Conservation (phyloP, 2,888 invertebrate species). For the Anticlea derivata region DNA sequence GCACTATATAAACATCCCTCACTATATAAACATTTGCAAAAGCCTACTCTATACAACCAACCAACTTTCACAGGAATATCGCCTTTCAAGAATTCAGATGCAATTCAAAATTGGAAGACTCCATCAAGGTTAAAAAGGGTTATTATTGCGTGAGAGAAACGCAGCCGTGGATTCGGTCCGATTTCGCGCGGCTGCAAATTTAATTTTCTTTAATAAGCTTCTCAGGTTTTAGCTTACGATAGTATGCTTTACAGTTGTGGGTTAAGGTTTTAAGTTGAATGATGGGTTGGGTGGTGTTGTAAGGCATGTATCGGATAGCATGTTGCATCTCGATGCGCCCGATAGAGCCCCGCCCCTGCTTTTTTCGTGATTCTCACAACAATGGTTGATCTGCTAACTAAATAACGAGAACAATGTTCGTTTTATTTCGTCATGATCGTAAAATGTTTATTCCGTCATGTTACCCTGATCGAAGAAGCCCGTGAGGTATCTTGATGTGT, state of each 20-base stretch:
- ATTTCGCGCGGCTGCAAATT: conserved; percentile 79
- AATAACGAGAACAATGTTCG: conserved; percentile 74
- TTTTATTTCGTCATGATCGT: conserved; percentile 53
- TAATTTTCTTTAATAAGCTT: conserved; percentile 83
- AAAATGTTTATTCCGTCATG: conserved; percentile 48
- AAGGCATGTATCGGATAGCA: conserved; percentile 79
- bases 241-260: conserved; percentile 41
- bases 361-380: conserved; percentile 82
- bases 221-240: conserved; percentile 38
- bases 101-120: conserved; percentile 17
- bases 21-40: conserved; percentile 72
- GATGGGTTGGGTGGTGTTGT: conserved; percentile 46
- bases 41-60: conserved; percentile 22
- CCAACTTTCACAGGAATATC: conserved; percentile 17
- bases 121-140: conserved; percentile 19
- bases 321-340: conserved; percentile 76
- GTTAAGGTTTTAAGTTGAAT: conserved; percentile 41
- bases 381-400: conserved; percentile 83
- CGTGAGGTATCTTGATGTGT: conserved; percentile 24
- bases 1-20: conserved; percentile 73
- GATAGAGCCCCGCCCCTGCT: conserved; percentile 81
- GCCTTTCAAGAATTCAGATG: conserved; percentile 42
- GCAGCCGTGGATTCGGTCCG: conserved; percentile 42
- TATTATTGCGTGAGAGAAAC: conserved; percentile 31
- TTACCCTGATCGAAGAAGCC: conserved; percentile 44